Evolutionary conservation across 2,113 vertebrate species (phyloP).

Genomic region (Anser brachyrhynchus): DNA sequence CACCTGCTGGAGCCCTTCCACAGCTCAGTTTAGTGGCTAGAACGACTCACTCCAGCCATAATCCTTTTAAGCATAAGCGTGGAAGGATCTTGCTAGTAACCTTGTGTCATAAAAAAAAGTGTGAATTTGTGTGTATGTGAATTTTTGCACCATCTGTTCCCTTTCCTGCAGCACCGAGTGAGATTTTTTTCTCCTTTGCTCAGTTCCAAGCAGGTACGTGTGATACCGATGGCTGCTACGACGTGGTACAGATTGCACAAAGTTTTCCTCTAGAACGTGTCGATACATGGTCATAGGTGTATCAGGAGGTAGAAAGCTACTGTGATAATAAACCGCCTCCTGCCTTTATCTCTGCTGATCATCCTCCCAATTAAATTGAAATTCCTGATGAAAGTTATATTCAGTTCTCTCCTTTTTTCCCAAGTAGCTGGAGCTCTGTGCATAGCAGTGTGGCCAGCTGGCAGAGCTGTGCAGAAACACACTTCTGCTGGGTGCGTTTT

Average conservation of each 20-base stretch:
- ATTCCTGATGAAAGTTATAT: neutral
- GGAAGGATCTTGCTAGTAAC: neutral
- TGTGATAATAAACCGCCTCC: neutral
- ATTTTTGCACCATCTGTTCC: slow-evolving; percentile 39
- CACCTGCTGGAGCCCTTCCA: neutral
- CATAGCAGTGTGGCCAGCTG: neutral
- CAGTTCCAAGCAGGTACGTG: neutral
- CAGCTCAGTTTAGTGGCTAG: neutral
- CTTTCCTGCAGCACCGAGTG: slow-evolving; percentile 24
- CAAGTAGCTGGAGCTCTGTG: neutral
- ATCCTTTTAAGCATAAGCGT: neutral
- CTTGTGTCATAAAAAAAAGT: neutral
- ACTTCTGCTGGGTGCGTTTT: neutral
- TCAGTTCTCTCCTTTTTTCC: neutral
- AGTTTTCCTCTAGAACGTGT: neutral
- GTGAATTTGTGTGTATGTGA: slow-evolving; percentile 24
- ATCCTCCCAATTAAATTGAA: slow-evolving; percentile 16
- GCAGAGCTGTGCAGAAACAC: neutral
- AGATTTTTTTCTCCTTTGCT: slow-evolving; percentile 9
- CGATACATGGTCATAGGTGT: neutral
- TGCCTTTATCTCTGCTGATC: neutral
- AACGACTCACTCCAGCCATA: neutral
- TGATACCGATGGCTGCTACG: neutral
- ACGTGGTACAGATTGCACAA: neutral
- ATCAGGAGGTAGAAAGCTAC: neutral